These are phyloP conservation scores for Drosophila pseudoobscura DNA, from an alignment of 1,140 invertebrate species.

Conservation along the genomic window DNA sequence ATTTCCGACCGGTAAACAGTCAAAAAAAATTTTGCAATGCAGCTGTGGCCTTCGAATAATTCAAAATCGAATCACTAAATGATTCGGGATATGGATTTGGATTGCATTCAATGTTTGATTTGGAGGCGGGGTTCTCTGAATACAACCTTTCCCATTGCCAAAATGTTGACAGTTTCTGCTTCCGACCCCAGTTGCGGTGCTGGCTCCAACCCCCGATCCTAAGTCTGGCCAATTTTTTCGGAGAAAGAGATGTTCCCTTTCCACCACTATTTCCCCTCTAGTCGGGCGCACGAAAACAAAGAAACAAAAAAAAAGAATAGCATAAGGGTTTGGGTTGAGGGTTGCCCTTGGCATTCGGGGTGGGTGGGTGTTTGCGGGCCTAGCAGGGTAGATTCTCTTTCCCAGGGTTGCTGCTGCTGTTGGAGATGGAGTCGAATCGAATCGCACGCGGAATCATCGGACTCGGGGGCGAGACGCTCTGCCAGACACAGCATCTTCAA, in stretches of 20 bases:
- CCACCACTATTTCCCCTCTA: not conserved
- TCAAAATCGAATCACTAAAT: not conserved
- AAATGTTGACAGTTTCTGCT: slow-evolving; percentile 1
- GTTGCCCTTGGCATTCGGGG: slow-evolving; percentile 4
- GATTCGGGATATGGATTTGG: too few species aligned
- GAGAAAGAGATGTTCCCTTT: not conserved
- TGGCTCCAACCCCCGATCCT: too few species aligned
- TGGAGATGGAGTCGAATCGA: too few species aligned
- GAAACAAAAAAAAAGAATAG: slow-evolving; percentile 4
- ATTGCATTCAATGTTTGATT: slow-evolving; percentile 2
- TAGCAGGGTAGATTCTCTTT: slow-evolving; percentile 10
- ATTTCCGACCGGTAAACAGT: not conserved
- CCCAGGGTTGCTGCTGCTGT: too few species aligned
- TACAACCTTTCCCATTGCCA: slow-evolving; percentile 1
- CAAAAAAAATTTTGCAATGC: not conserved
- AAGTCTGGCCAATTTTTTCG: too few species aligned
- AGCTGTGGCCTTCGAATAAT: slow-evolving; percentile 7
- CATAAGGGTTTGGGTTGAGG: not conserved
- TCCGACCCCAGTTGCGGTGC: too few species aligned
- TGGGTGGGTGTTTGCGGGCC: slow-evolving; percentile 8
- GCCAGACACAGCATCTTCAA: too few species aligned
- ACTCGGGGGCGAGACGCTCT: too few species aligned
- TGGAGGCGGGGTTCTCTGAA: too few species aligned
- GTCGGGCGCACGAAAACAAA: not conserved
- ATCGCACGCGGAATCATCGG: too few species aligned